Conservation (phyloP, 2,888 invertebrate species). For the Diarsia dahlii region DNA sequence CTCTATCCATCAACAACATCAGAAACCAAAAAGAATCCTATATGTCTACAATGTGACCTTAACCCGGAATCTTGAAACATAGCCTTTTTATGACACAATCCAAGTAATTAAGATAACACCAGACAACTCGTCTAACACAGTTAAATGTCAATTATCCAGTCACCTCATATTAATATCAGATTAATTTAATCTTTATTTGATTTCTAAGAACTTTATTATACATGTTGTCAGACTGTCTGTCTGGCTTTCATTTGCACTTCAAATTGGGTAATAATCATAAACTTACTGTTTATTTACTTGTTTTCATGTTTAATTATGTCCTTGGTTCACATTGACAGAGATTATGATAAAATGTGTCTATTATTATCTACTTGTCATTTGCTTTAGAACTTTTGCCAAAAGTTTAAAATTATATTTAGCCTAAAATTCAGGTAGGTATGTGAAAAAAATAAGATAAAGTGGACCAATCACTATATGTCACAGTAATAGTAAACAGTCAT, state of each 20-base stretch:
- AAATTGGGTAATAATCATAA: slow-evolving; percentile 21
- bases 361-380: not conserved
- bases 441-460: too few relatives aligned
- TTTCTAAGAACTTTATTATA: not conserved
- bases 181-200: slow-evolving; percentile 13
- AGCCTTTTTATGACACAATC: slow-evolving; percentile 1
- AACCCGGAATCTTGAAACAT: slow-evolving; percentile 20
- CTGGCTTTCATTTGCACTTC: slow-evolving; percentile 24
- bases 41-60: slow-evolving; percentile 12
- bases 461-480: too few relatives aligned
- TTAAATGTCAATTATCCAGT: slow-evolving; percentile 23
- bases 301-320: not conserved
- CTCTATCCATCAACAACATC: too few relatives aligned
- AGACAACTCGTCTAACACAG: slow-evolving; percentile 20
- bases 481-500: too few relatives aligned
- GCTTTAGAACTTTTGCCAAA: not conserved
- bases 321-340: slow-evolving; percentile 21
- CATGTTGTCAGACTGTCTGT: not conserved
- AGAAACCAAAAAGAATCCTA: not conserved
- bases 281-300: not conserved
- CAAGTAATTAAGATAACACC: slow-evolving; percentile 30
- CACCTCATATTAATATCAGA: slow-evolving; percentile 10
- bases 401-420: not conserved
- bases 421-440: not conserved
- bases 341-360: not conserved